Conservation (phyloP, 2,797 vertebrate species). For the Pterois miles region DNA sequence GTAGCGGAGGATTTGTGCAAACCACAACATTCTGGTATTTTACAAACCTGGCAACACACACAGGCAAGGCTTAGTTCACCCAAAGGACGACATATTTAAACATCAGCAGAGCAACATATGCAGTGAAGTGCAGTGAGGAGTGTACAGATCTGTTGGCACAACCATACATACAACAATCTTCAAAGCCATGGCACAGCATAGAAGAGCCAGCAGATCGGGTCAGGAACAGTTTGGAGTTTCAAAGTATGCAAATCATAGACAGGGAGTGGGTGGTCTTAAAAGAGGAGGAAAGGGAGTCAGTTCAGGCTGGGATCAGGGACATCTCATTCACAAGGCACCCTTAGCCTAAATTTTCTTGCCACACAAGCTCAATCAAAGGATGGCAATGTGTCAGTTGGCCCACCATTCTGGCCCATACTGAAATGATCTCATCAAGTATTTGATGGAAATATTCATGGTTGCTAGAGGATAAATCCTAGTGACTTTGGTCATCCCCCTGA, state of each 20-base stretch:
- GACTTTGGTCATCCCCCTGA: not conserved
- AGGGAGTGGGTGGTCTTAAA: not conserved
- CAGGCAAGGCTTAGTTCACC: slow-evolving; percentile 10
- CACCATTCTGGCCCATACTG: not conserved
- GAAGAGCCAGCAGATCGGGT: slow-evolving; percentile 4
- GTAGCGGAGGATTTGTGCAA: slow-evolving; percentile 21
- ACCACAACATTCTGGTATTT: slow-evolving; percentile 29
- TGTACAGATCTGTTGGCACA: slow-evolving; percentile 10
- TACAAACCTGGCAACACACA: slow-evolving; percentile 33
- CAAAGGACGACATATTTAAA: slow-evolving; percentile 14
- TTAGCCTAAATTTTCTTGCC: rapidly evolving
- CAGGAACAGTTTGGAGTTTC: not conserved
- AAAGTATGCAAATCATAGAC: not conserved
- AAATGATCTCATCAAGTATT: not conserved
- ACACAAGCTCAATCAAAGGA: not conserved
- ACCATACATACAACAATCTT: not conserved
- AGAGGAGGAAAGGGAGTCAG: not conserved
- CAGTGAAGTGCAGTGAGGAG: slow-evolving; percentile 8
- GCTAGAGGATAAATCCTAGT: not conserved
- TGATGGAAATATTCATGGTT: not conserved
- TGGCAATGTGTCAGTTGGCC: rapidly evolving
- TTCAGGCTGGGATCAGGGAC: not conserved
- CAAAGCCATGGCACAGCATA: not conserved
- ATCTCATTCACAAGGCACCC: not conserved
- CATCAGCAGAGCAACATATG: slow-evolving; percentile 30